These are phyloP conservation scores for Rhipidura dahli DNA, from an alignment of 2,113 vertebrate species.

Conservation along the genomic window DNA sequence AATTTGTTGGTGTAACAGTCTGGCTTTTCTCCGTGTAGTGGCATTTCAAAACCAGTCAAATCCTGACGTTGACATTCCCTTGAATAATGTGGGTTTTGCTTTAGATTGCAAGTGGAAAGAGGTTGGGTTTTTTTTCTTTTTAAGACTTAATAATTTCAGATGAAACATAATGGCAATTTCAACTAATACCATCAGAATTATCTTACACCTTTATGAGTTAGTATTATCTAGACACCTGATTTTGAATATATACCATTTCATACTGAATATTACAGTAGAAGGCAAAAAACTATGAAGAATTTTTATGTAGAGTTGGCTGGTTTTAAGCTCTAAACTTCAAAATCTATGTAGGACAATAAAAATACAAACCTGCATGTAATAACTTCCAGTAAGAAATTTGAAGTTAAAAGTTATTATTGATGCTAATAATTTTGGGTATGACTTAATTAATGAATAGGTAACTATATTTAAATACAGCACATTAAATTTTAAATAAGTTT, in stretches of 20 bases:
- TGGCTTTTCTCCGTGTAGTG: neutral
- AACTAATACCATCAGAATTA: neutral
- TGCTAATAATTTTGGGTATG: neutral
- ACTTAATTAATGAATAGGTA: neutral
- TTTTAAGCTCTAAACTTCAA: slow-evolving; percentile 3
- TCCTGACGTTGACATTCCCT: neutral
- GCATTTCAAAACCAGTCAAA: neutral
- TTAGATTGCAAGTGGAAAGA: neutral
- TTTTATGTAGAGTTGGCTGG: neutral
- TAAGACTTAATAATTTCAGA: neutral
- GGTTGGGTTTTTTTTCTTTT: neutral
- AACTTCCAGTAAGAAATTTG: neutral
- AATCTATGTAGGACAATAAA: neutral
- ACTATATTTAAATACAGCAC: neutral
- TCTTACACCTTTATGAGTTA: neutral
- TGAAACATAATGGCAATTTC: neutral
- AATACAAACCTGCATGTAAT: neutral
- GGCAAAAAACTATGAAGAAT: neutral
- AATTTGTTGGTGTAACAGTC: neutral
- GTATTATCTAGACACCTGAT: neutral
- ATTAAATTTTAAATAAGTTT: neutral
- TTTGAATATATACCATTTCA: neutral
- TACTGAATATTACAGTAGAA: neutral
- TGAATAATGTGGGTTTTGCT: neutral
- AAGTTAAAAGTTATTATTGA: neutral